Evolutionary conservation across 2,113 vertebrate species (phyloP), one percentile per base, ranked within the genome.

Genomic region (Platichthys stellatus): DNA sequence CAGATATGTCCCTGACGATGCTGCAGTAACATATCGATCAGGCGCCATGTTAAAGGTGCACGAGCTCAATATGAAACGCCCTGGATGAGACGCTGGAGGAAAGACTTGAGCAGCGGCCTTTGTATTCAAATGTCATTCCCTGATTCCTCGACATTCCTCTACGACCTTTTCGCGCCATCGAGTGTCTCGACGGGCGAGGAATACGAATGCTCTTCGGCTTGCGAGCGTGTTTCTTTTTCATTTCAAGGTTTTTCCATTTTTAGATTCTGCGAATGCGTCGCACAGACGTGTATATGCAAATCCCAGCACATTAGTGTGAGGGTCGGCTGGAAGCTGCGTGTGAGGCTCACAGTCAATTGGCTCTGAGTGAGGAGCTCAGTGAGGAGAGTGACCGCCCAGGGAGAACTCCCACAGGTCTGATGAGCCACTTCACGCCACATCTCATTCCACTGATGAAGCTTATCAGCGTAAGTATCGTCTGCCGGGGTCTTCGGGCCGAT

Each of bases 1-100:
- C 87, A 88, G 88, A 91, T 84, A 69, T 88, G 83, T 89, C 86
- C 83, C 86, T 88, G 81, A 90, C 89, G 85, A 85, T 77, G 71
- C 82, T 72, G 90, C 91, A 89, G 88, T 86, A 90, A 90, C 84
- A 79, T 89, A 94, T 94, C 63, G 92, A 94, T 93, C 87, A 86
- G 73, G 43, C 40, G 69, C 80, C 18, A 69, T 60, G 83, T 85
- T 79, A 81, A 69, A 90, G 81, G 85, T 74, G 74, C 86, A 86
- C 24, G n/a, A 76, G 89, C 86, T 89, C 90, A 83, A 88, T 92
- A 88, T 82, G 54, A 80, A 89, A 78, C 69, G 70, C 74, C 75
- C 23, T 12, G 38, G 80, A 67, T 80, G 70, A 68, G n/a, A 80
- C 69, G 73, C 63, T 23, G 57, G 47, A 54, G 81, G 72, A 63